Base-by-base conservation (phyloP, 2,888 invertebrate species). In the Sarcophaga caerulescens region DNA sequence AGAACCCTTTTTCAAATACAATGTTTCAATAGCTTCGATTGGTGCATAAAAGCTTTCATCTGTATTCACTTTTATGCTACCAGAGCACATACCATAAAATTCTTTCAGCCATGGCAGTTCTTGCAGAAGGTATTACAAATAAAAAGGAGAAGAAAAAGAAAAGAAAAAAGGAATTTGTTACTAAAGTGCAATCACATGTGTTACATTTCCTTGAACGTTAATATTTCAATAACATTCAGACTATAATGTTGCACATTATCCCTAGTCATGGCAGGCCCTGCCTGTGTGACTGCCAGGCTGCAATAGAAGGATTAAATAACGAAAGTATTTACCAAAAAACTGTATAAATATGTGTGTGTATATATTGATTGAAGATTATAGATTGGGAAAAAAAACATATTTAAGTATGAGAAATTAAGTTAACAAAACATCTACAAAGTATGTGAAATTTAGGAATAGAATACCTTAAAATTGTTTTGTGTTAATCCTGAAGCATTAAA, bases 161-260 rank as follows among this genome's bases (percentile, higher is more conserved):
- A 4, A 47, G 11, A 60, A 60, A 73, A 44, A 1, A 5, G 1
- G 17, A 17, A 25, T 19, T 21, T 45, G 44, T 74, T 62, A n/a
- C 62, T 74, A 63, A 47, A 63, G 62, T 63, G 74, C 74, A 74
- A 74, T 63, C 74, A 63, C 74, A 74, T 63, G 62, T 74, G 74
- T 74, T 74, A 63, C 62, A 74, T 23, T 73, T 73, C 59, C 44
- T 60, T 14, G 10, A 35, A 73, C 60, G 57, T 73, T 73, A 73
- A 73, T 45, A 73, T 73, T 73, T 73, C 21, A 73, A 73, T 73
- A 62, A 73, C 59, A 45, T 62, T 10, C 8, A 44, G 62, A 45
- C 60, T 44, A 47, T 17, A 62, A 62, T 25, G n/a, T 23, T 17
- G 17, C 3, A 52, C 25, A 52, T 69, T 52, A 69, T 69, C 5